Evolutionary conservation across 2,113 vertebrate genomes (phyloP).

Genomic region (Hemiprocne comata): DNA sequence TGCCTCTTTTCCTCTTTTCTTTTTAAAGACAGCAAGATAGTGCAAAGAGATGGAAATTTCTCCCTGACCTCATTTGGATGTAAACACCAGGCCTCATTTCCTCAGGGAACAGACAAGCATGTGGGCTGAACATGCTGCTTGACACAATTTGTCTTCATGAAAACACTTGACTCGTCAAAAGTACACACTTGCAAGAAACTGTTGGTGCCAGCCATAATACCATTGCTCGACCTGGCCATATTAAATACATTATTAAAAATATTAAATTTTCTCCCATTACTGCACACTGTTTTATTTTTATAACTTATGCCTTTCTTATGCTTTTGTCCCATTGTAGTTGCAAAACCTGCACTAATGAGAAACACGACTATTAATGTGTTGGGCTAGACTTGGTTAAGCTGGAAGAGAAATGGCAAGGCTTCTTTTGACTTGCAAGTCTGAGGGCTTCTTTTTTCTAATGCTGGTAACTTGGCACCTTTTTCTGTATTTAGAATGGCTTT

Average conservation of each 20-base stretch:
- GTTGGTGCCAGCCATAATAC: background rate
- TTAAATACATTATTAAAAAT: background rate
- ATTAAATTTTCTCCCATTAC: background rate
- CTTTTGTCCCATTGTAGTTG: background rate
- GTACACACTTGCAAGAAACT: background rate
- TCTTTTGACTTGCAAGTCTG: background rate
- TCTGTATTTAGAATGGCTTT: background rate
- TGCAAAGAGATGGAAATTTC: background rate
- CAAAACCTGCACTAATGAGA: background rate
- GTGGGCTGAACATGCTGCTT: background rate
- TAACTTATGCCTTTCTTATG: background rate
- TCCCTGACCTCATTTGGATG: conserved; percentile 16
- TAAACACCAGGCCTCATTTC: conserved; percentile 1
- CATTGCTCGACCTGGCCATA: background rate
- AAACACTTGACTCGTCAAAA: background rate
- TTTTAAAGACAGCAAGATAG: background rate
- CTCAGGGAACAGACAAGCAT: background rate
- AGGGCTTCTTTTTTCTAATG: background rate
- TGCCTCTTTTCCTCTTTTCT: background rate
- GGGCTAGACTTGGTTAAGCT: background rate
- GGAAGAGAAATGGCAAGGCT: background rate
- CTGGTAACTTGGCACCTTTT: background rate
- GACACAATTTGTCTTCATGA: conserved; percentile 5
- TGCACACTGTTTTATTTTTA: background rate
- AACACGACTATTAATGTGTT: background rate